phyloP scores from a whole-genome alignment of 53 echinoderm and acorn worm species.

The Antedon mediterranea region DNA sequence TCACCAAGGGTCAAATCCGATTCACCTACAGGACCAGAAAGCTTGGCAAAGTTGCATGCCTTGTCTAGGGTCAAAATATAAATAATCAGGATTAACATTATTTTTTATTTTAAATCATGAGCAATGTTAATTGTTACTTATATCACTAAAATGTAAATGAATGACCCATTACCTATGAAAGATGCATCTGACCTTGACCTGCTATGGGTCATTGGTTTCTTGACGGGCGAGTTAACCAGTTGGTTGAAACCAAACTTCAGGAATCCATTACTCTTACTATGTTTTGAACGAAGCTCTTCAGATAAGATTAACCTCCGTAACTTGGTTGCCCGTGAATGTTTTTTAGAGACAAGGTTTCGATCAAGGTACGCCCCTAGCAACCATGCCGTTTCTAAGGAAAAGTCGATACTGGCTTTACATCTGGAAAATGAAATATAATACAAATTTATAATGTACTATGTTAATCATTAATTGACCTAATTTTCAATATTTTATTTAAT shows the following conservation, averaged over 20 bases:
- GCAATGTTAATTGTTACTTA: not conserved
- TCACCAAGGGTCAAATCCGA: slow-evolving; percentile 47
- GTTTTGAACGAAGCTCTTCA: slow-evolving; percentile 65
- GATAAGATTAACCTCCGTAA: slow-evolving; percentile 72
- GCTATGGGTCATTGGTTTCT: slow-evolving; percentile 53
- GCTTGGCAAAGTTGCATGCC: slow-evolving; percentile 12
- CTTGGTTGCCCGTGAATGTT: slow-evolving; percentile 75
- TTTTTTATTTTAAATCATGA: not conserved
- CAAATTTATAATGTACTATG: too few species aligned
- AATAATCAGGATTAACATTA: too few species aligned
- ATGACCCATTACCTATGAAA: not conserved
- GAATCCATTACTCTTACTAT: slow-evolving; percentile 5
- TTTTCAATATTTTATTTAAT: too few species aligned
- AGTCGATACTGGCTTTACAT: slow-evolving; percentile 78
- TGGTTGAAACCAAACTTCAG: not conserved
- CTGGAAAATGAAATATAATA: slow-evolving; percentile 28
- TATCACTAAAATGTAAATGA: not conserved
- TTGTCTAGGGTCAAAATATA: not conserved
- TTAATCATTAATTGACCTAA: too few species aligned
- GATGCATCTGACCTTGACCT: slow-evolving; percentile 91
- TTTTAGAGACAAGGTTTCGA: slow-evolving; percentile 50
- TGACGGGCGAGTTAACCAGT: slow-evolving; percentile 49
- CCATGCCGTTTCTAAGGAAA: slow-evolving; percentile 74
- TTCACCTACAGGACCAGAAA: not conserved
- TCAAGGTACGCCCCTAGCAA: slow-evolving; percentile 82